phyloP scores from a whole-genome alignment of 92 coral and sea anemone species.

The Palythoa heliodiscus region DNA sequence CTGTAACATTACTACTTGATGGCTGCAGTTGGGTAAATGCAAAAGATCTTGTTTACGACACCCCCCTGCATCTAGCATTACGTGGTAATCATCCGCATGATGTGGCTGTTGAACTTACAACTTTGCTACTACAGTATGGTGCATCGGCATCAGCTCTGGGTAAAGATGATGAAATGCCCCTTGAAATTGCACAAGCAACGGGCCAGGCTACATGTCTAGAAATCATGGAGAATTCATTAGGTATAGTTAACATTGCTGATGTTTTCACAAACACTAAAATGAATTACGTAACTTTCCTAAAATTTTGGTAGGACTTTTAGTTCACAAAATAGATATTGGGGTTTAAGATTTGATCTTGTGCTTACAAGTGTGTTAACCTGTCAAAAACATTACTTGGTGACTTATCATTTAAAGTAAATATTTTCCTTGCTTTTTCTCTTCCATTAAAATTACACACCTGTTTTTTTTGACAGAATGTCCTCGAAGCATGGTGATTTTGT shows the following conservation, averaged over 20 bases:
- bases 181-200: conserved; percentile 73
- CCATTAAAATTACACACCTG: background rate
- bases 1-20: conserved; percentile 77
- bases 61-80: conserved; percentile 82
- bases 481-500: conserved; percentile 43
- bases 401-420: background rate
- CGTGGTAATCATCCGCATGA: conserved; percentile 82
- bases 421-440: background rate
- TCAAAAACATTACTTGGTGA: background rate
- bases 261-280: too few relatives aligned
- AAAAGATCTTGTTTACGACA: conserved; percentile 81
- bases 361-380: too few relatives aligned
- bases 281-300: background rate
- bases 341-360: too few relatives aligned
- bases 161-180: conserved; percentile 79
- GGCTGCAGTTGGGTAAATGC: conserved; percentile 82
- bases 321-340: too few relatives aligned
- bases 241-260: conserved; percentile 45
- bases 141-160: conserved; percentile 82
- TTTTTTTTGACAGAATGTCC: conserved; percentile 43
- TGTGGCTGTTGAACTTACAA: conserved; percentile 71
- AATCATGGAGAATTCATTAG: conserved; percentile 70
- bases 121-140: conserved; percentile 81
- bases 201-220: conserved; percentile 73
- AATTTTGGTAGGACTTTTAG: background rate